Evolutionary conservation across 2,797 vertebrate genomes (phyloP).

Genomic region (Sparus aurata): DNA sequence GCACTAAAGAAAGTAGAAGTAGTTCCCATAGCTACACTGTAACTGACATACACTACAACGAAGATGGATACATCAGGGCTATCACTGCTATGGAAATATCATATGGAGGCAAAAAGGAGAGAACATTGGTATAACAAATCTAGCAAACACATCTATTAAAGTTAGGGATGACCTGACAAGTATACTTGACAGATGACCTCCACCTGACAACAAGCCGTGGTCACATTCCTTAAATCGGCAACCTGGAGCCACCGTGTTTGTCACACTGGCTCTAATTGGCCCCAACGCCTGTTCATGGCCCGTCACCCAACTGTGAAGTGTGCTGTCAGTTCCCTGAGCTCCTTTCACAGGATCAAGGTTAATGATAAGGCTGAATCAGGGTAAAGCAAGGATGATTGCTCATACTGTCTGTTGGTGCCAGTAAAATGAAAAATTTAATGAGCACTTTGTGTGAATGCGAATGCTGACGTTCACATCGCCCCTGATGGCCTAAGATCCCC

Average conservation of each 20-base stretch:
- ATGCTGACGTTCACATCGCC: background rate
- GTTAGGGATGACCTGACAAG: conserved; percentile 16
- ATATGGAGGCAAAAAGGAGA: background rate
- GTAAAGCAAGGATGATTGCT: background rate
- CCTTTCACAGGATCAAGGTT: conserved; percentile 41
- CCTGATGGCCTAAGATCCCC: too few species aligned
- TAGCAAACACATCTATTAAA: background rate
- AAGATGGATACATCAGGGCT: background rate
- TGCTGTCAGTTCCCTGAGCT: conserved; percentile 31
- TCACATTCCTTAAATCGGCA: conserved; percentile 18
- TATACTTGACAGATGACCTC: conserved; percentile 37
- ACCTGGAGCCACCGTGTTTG: conserved; percentile 29
- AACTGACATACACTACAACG: background rate
- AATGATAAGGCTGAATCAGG: conserved; percentile 1
- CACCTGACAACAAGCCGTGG: conserved; percentile 24
- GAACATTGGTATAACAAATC: too few species aligned
- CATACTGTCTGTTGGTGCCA: background rate
- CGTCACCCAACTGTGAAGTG: conserved; percentile 40
- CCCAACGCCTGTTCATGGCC: conserved; percentile 31
- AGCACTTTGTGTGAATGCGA: background rate
- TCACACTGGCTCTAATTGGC: conserved; percentile 62
- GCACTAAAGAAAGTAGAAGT: background rate
- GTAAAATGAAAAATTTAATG: background rate
- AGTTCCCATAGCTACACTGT: background rate
- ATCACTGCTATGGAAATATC: background rate